Percentiles rank a stretch among this genome's conserved stretches.
phyloP scores from a whole-genome alignment of 2,113 vertebrate species.

The Otus sunia region DNA sequence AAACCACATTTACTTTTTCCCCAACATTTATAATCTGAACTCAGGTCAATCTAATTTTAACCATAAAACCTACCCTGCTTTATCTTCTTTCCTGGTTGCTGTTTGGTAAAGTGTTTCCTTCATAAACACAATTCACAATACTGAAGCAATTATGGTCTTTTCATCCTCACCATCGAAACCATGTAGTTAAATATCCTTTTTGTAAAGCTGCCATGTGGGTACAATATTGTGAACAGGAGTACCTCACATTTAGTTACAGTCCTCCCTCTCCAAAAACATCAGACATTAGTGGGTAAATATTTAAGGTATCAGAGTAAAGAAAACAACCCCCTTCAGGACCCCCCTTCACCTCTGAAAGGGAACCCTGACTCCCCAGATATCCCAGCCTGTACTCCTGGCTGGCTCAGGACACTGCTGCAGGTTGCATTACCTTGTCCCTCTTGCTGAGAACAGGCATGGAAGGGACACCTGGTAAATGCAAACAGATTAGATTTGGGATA shows the following conservation, averaged over 20 bases:
- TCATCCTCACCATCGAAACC: background rate
- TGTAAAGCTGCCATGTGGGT: background rate
- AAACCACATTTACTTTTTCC: background rate
- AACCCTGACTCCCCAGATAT: background rate
- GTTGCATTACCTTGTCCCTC: background rate
- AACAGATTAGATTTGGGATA: background rate
- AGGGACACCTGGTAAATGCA: background rate
- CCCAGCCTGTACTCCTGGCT: background rate
- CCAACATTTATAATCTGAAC: background rate
- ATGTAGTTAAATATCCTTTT: background rate
- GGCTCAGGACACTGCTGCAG: background rate
- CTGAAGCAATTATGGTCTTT: background rate
- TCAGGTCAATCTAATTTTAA: conserved; percentile 11
- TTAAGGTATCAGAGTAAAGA: background rate
- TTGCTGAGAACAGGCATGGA: background rate
- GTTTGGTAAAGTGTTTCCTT: conserved; percentile 1
- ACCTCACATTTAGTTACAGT: background rate
- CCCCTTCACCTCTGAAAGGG: background rate
- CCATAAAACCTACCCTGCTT: background rate
- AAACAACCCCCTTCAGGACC: background rate
- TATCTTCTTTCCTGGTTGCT: background rate
- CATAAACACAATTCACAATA: background rate
- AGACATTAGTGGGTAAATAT: background rate
- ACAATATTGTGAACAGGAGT: background rate
- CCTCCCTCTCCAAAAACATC: background rate